Percentiles rank a stretch among this genome's conserved stretches.
Evolutionary conservation across 2,888 invertebrate genomes (phyloP).

Genomic region (Candidula unifasciata): DNA sequence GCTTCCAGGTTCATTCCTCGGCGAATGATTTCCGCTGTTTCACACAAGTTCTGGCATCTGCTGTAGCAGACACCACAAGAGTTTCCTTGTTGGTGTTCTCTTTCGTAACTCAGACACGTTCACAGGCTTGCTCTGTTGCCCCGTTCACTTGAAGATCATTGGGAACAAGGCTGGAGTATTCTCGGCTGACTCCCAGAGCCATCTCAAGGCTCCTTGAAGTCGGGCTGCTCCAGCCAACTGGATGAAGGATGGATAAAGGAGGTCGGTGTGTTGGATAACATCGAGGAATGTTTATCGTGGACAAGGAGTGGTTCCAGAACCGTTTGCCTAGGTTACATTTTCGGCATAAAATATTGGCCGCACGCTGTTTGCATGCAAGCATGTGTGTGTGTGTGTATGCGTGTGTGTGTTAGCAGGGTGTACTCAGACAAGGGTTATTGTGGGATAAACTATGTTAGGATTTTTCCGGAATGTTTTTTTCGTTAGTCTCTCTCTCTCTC

Average conservation of each 20-base stretch:
- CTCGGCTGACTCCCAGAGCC: not conserved
- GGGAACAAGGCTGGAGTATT: not conserved
- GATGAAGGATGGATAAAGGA: not conserved
- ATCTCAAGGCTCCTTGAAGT: not conserved
- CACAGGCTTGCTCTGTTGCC: not conserved
- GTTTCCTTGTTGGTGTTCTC: not conserved
- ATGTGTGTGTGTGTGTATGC: too few species aligned
- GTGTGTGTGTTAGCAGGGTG: too few species aligned
- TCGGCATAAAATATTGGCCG: too few species aligned
- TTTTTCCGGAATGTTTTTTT: too few species aligned
- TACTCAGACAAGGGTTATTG: too few species aligned
- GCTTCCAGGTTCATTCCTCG: too few species aligned
- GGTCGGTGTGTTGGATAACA: conserved; percentile 3
- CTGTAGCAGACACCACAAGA: not conserved
- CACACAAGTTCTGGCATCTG: not conserved
- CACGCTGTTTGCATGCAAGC: too few species aligned
- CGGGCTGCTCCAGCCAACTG: not conserved
- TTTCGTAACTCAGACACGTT: not conserved
- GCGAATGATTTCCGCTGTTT: not conserved
- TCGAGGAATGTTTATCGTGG: not conserved
- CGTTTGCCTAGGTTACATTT: too few species aligned
- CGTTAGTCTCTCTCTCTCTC: too few species aligned
- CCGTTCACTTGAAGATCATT: not conserved
- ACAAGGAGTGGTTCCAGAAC: not conserved
- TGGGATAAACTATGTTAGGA: too few species aligned